Evolutionary conservation across 2,113 vertebrate species (phyloP), one percentile per base, ranked within the genome.

Genomic region (Microtus ochrogaster): DNA sequence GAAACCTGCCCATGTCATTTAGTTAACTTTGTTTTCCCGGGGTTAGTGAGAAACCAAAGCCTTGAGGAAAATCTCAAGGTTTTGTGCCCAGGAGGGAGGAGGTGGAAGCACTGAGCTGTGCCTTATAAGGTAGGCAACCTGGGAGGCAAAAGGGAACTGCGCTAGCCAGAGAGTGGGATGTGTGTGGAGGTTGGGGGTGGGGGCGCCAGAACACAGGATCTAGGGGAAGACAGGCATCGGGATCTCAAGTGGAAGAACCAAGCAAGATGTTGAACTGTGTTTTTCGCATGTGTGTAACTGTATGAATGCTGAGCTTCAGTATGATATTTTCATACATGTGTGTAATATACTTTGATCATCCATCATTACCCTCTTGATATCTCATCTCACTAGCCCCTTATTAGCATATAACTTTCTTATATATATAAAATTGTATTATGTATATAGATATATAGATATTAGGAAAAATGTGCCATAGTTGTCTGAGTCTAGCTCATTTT

Each of bases 1-100:
- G 61, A 66, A 86, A 73, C 61, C 13, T 92, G 39, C 36, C 88
- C 39, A 3, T 49, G 24, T 58, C 89, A 89, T 78, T 94, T 76
- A 91, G 74, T 52, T 89, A 86, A 92, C 22, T 78, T 92, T 58
- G 58, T 84, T 88, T 93, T 76, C 70, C 79, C 41, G 47, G 72
- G 85, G 85, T 55, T 82, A 88, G n/a, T 16, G 68, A 63, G 24
- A 74, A 91, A 47, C 89, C 74, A 94, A 76, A 52, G n/a, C 19
- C 79, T 49, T 76, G 39, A 92, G 88, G 74, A 79, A 79, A 76
- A 86, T 11, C 41, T 11, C 36, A 28, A 63, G 85, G 24, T n/a
- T 73, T 33, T 92, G 70, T 82, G 76, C 47, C 41, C 47, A 7
- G 33, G 14, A 61, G 13, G 19, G 83, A 13, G 73, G 21, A 65